phyloP scores from a whole-genome alignment of 2,888 invertebrate species.

The Drosophila mimetica region DNA sequence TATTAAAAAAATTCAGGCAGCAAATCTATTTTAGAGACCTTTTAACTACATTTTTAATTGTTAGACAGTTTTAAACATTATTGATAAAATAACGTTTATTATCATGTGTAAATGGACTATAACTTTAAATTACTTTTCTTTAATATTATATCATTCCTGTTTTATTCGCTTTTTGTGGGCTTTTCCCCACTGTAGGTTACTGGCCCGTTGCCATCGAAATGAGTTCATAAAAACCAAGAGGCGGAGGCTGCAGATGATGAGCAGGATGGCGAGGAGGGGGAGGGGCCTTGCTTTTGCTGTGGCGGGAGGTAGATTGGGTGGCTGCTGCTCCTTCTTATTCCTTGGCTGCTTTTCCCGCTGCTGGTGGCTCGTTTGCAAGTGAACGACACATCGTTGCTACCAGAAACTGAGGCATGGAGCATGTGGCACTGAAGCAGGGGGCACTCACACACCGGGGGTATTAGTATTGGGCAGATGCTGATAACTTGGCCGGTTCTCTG shows the following conservation, averaged over 20 bases:
- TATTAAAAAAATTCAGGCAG: too few species aligned
- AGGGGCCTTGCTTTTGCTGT: not conserved
- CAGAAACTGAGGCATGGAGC: constrained; percentile 20
- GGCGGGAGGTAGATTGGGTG: constrained; percentile 21
- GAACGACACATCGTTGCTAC: constrained; percentile 45
- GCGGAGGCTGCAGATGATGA: constrained; percentile 32
- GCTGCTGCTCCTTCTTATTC: constrained; percentile 21
- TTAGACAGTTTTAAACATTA: too few species aligned
- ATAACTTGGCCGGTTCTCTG: constrained; percentile 47
- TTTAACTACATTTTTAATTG: too few species aligned
- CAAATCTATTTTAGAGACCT: too few species aligned
- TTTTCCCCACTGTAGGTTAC: constrained; percentile 53
- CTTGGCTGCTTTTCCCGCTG: constrained; percentile 18
- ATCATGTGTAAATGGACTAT: too few species aligned
- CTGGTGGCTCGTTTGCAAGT: constrained; percentile 48
- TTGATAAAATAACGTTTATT: too few species aligned
- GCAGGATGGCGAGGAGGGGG: constrained; percentile 5
- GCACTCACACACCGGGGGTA: constrained; percentile 10
- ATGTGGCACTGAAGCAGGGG: constrained; percentile 17
- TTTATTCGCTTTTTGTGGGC: not conserved
- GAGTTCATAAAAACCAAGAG: constrained; percentile 63
- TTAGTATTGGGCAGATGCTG: constrained; percentile 48
- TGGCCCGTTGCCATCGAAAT: constrained; percentile 51
- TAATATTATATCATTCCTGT: too few species aligned
- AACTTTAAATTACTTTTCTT: too few species aligned